A percentile compares a stretch with the other conserved stretches of the same genome.
These are phyloP conservation scores for Phalacrocorax pelagicus DNA, from an alignment of 2,113 vertebrate species.

Conservation along the genomic window DNA sequence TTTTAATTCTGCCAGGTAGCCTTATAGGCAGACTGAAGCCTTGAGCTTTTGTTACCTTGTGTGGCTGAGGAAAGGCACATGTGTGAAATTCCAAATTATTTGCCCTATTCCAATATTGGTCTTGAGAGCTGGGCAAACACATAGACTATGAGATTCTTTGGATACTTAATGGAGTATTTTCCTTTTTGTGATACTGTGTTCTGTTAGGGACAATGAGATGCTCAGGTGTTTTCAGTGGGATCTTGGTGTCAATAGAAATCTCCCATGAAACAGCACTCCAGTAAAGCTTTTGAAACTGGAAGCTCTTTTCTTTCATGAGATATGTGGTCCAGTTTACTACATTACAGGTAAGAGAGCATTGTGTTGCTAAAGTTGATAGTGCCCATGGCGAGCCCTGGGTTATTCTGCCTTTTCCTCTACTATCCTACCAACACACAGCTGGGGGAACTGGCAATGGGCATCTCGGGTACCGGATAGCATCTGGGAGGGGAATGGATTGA, in stretches of 20 bases:
- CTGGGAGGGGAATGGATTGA: neutral
- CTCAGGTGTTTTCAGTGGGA: neutral
- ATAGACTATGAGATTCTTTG: neutral
- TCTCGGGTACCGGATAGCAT: neutral
- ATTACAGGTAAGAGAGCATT: neutral
- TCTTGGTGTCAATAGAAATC: neutral
- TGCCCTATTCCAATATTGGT: neutral
- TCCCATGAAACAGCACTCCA: neutral
- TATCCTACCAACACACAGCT: neutral
- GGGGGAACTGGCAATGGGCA: neutral
- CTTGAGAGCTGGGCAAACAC: neutral
- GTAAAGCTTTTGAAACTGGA: neutral
- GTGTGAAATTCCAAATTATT: neutral
- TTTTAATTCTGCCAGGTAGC: neutral
- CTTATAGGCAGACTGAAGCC: neutral
- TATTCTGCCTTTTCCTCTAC: neutral
- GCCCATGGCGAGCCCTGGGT: neutral
- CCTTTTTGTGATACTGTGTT: neutral
- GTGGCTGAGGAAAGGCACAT: neutral
- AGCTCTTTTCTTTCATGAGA: neutral
- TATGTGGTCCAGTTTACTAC: neutral
- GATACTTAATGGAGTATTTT: neutral
- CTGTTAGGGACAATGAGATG: neutral
- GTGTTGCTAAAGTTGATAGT: neutral
- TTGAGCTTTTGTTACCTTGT: neutral